These are phyloP conservation scores for Lepeophtheirus nordmannii DNA, from an alignment of 2,888 invertebrate species.

Conservation along the genomic window DNA sequence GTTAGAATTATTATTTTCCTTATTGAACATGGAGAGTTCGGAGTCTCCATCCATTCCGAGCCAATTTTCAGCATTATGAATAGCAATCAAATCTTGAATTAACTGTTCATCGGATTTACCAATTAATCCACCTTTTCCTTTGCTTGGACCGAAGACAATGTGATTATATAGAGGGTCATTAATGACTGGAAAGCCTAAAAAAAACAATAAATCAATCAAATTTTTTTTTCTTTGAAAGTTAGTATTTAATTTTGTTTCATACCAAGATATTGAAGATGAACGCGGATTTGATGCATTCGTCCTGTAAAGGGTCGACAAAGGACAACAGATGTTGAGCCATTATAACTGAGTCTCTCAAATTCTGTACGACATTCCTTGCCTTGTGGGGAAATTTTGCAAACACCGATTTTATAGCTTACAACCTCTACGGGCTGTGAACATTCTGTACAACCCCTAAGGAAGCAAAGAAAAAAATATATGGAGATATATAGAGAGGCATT, in stretches of 20 bases:
- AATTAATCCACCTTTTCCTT: slow-evolving; percentile 35
- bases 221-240: too few relatives aligned
- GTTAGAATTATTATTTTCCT: slow-evolving; percentile 30
- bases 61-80: slow-evolving; percentile 33
- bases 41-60: slow-evolving; percentile 28
- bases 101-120: slow-evolving; percentile 33
- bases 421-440: slow-evolving; percentile 81
- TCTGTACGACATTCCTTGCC: slow-evolving; percentile 82
- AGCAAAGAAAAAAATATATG: background rate
- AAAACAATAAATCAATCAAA: background rate
- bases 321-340: slow-evolving; percentile 77
- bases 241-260: slow-evolving; percentile 25
- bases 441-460: slow-evolving; percentile 55
- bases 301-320: slow-evolving; percentile 88
- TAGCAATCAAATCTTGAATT: slow-evolving; percentile 30
- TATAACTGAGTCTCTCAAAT: slow-evolving; percentile 75
- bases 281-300: slow-evolving; percentile 95
- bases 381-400: slow-evolving; percentile 78
- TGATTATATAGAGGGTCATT: slow-evolving; percentile 42
- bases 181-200: slow-evolving; percentile 39
- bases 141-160: slow-evolving; percentile 38
- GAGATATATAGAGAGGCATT: too few relatives aligned
- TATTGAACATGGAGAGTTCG: slow-evolving; percentile 55
- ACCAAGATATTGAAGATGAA: slow-evolving; percentile 94
- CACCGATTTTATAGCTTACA: slow-evolving; percentile 86